Base-by-base conservation (phyloP, 2,113 vertebrate species). In the Ammodytes dubius region DNA sequence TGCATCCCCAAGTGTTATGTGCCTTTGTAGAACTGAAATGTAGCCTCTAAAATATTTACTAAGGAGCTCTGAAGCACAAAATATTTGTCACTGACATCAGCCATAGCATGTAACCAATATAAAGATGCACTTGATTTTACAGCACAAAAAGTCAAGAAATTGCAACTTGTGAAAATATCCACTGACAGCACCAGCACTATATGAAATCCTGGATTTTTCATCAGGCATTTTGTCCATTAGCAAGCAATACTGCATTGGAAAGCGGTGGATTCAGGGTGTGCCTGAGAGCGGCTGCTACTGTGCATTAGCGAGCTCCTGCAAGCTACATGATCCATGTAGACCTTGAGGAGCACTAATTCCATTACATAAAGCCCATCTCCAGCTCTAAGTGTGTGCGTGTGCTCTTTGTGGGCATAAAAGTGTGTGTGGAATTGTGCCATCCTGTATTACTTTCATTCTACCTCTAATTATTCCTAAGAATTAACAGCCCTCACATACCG, bases 331-430 rank as follows among this genome's bases (percentile, higher is more conserved):
- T 85, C 75, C 79, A 69, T 58, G 49, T 37, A 86, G 82, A 93
- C 90, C 85, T 87, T 85, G 70, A 92, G 89, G 67, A 90, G 84
- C 70, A 80, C 75, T 91, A 90, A 92, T 89, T 89, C 84, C 77
- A 87, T 93, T 92, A 90, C 86, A 85, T 92, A 93, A 94, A 77
- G 77, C 64, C 61, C 40, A 54, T 75, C 66, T 77, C 57, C 60
- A 56, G 73, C 66, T 72, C 56, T 53, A 58, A 75, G 79, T 83
- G 74, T 73, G 63, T 46, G 57, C 19, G 72, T 70, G 74, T 52
- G 59, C 45, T 54, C 66, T 73, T 43, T 67, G 69, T 65, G 45
- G 70, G 61, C 54, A 46, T 82, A 66, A 81, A 63, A 65, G 49
- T 84, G 80, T 82, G 75, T 86, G 61, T 78, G 77, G 83, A 49